Conservation (phyloP, 2,797 vertebrate genomes). For the Brachyrhaphis roseni region DNA sequence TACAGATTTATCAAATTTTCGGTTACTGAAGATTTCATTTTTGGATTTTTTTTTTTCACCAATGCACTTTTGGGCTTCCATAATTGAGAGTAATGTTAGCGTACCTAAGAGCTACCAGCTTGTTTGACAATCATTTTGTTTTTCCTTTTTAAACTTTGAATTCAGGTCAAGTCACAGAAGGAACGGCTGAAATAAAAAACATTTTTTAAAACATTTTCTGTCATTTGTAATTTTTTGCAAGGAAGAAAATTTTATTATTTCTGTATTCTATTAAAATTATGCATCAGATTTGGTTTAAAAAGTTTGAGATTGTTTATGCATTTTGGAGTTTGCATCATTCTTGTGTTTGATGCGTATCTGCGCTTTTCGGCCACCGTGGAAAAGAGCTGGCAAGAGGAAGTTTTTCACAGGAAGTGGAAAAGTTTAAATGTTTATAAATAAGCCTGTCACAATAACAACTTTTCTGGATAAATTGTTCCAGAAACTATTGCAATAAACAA, state of each 20-base stretch:
- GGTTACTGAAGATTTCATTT: no score
- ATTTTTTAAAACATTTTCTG: background rate
- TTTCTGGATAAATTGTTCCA: background rate
- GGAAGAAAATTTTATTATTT: background rate
- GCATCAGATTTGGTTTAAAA: background rate
- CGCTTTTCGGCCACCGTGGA: background rate
- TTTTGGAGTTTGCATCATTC: background rate
- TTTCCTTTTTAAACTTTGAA: background rate
- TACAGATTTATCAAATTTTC: background rate
- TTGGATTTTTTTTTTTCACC: no score
- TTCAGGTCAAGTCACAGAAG: background rate
- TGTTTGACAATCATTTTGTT: no score
- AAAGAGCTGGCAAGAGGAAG: slow-evolving; percentile 9
- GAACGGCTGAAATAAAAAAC: background rate
- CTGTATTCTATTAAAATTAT: no score
- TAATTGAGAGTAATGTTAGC: no score
- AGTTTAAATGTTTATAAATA: slow-evolving; percentile 70
- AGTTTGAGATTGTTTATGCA: no score
- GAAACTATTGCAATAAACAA: background rate
- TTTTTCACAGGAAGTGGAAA: slow-evolving; percentile 31
- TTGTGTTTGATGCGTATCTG: background rate
- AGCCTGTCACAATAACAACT: no score
- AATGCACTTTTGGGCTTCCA: no score
- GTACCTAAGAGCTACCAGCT: no score
- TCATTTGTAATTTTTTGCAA: background rate